These are phyloP conservation scores for Tyrophagus putrescentiae DNA, from an alignment of 1,140 invertebrate genomes.

Conservation along the genomic window DNA sequence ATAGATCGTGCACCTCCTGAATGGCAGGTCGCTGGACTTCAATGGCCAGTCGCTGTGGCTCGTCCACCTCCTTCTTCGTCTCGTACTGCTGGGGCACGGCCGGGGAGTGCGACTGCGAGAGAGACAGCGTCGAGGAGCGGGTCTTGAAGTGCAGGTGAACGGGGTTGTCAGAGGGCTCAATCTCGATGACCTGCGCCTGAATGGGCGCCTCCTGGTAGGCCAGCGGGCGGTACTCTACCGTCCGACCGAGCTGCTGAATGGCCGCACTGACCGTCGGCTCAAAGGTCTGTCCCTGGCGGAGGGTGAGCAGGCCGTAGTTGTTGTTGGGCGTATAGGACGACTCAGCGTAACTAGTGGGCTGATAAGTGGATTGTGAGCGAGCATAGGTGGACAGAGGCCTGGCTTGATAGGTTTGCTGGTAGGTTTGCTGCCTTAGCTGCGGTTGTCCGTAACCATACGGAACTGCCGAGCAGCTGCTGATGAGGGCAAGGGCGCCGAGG, in stretches of 20 bases:
- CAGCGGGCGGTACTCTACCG: not conserved
- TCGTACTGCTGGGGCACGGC: not conserved
- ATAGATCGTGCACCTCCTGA: slow-evolving; percentile 12
- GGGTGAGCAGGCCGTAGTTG: not conserved
- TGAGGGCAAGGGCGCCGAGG: no score
- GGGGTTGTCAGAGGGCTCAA: slow-evolving; percentile 12
- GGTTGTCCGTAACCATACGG: no score
- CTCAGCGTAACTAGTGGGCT: no score
- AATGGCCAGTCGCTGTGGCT: not conserved
- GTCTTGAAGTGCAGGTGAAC: slow-evolving; percentile 16
- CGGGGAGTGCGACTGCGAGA: not conserved
- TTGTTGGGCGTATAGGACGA: no score
- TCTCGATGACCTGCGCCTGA: slow-evolving; percentile 4
- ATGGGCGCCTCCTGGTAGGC: not conserved
- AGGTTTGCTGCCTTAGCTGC: no score
- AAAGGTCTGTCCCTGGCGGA: not conserved
- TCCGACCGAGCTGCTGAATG: not conserved
- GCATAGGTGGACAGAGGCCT: no score
- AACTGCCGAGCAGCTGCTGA: no score
- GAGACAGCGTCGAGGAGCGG: not conserved
- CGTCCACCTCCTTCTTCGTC: not conserved
- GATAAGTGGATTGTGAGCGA: no score
- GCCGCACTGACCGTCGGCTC: not conserved
- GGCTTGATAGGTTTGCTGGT: no score
- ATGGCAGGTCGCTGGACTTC: slow-evolving; percentile 13